Evolutionary conservation across 1,140 invertebrate genomes (phyloP), one percentile per base, ranked within the genome.

Genomic region (Drosophila subpulchrella): DNA sequence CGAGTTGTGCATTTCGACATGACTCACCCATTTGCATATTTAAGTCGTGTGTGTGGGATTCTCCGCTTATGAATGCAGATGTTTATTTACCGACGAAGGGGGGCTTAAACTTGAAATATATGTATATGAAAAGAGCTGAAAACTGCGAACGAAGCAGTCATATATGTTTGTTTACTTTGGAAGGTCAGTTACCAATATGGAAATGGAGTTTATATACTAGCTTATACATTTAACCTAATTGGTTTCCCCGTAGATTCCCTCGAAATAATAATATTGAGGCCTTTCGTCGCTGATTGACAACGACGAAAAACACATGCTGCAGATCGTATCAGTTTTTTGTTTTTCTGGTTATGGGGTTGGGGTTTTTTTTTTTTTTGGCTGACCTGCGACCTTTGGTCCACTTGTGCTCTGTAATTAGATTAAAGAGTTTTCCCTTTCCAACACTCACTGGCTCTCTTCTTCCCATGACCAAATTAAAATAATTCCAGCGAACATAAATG

Each of bases 401-500:
- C 67, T 56, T 71, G 36, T 20, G 6, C 54, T 20, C 13, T 48
- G 42, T 72, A 72, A 72, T 72, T 72, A 72, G 68, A 72, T 58
- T 71, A 71, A 48, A 72, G 53, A 72, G 44, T 58, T 42, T 56
- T 47, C 20, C 20, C 30, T 13, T 36, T 51, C 8, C 32, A 10
- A n/a, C 13, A 4, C 42, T 7, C 48, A 20, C 6, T 20, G 10
- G 10, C 15, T 10, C n/a, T 7, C 4, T 11, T 11, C 15, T n/a
- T 55, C 47, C 50, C 44, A 63, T 75, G 72, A 51, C 48, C 67
- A 78, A 78, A 74, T 81, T 72, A 85, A 84, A 74, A 81, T 86
- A 85, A 81, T 86, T 86, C 76, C 75, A 86, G 63, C 74, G 67
- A 81, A 78, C 78, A 85, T 85, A 81, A 85, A 85, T 75, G 82